Evolutionary conservation across 1,140 invertebrate genomes (phyloP), one percentile per base, ranked within the genome.

Genomic region (Drosophila kikkawai): DNA sequence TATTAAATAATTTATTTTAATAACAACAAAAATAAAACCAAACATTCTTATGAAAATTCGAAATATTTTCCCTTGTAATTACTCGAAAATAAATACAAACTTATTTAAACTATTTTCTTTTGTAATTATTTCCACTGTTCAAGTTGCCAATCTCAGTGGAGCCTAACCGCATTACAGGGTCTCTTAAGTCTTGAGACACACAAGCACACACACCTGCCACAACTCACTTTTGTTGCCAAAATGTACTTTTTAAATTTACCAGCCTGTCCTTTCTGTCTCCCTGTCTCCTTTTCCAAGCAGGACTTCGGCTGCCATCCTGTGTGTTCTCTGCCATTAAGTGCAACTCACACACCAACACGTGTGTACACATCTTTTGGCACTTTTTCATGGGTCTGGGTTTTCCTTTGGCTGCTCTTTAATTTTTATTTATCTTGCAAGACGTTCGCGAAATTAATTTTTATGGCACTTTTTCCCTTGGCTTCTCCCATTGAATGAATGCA

Each of bases 351-450:
- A 60, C 36, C 19, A 56, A 26, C 19, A 56, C 19, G 19, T 56
- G 53, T 39, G 53, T 39, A 39, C 19, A 39, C 36, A 13, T 55
- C 19, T 37, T 15, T 37, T 55, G 36, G 13, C 34, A 56, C 53
- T 56, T 56, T 37, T 37, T 56, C 7, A 4, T 11, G 8, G 47
- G 22, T n/a, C 47, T 29, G 19, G 41, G 37, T 19, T 47, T 58
- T 48, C 22, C 53, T 66, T 65, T 39, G 53, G 53, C 36, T 61
- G 50, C 68, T 78, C 36, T 64, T 79, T 78, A 79, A 78, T 70
- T 78, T 79, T 70, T 79, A 78, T 79, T 70, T 79, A 64, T 59
- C 53, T 79, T 78, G 17, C 44, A 42, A 44, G 55, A 47, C 37
- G 60, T 39, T 44, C 8, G 12, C 22, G 19, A 48, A 76, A 78